phyloP scores from a whole-genome alignment of 1,140 invertebrate genomes.

The Bicyclus anynana region DNA sequence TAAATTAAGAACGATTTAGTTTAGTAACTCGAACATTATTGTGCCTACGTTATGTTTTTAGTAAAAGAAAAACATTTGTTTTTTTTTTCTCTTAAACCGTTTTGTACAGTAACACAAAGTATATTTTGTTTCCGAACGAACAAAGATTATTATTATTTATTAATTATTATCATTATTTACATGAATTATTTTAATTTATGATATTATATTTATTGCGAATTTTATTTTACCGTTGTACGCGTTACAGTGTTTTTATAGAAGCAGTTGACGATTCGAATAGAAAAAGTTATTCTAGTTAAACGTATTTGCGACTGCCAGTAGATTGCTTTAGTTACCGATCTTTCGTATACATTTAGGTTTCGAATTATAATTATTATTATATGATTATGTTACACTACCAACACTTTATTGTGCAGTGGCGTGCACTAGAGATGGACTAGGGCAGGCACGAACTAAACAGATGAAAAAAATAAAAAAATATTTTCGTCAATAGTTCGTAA shows the following conservation, averaged over 20 bases:
- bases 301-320: conserved; percentile 54
- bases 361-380: conserved; percentile 43
- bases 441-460: too few relatives aligned
- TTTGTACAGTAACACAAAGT: conserved; percentile 66
- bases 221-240: conserved; percentile 51
- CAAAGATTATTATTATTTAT: conserved; percentile 68
- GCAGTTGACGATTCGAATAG: conserved; percentile 38
- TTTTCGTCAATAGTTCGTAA: too few relatives aligned
- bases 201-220: conserved; percentile 59
- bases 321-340: conserved; percentile 61
- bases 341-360: conserved; percentile 61
- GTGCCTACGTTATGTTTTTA: conserved; percentile 64
- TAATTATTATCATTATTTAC: conserved; percentile 52
- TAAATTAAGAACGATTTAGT: conserved; percentile 58
- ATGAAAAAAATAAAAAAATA: too few relatives aligned
- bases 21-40: conserved; percentile 54
- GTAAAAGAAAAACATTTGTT: conserved; percentile 44
- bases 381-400: background rate
- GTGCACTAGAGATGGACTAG: too few relatives aligned
- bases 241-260: conserved; percentile 34
- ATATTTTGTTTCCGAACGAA: conserved; percentile 67
- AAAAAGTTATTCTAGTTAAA: conserved; percentile 48
- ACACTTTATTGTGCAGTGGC: too few relatives aligned
- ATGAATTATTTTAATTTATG: conserved; percentile 44
- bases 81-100: conserved; percentile 50